phyloP scores from a whole-genome alignment of 1,140 invertebrate genomes.

The Pantala flavescens region DNA sequence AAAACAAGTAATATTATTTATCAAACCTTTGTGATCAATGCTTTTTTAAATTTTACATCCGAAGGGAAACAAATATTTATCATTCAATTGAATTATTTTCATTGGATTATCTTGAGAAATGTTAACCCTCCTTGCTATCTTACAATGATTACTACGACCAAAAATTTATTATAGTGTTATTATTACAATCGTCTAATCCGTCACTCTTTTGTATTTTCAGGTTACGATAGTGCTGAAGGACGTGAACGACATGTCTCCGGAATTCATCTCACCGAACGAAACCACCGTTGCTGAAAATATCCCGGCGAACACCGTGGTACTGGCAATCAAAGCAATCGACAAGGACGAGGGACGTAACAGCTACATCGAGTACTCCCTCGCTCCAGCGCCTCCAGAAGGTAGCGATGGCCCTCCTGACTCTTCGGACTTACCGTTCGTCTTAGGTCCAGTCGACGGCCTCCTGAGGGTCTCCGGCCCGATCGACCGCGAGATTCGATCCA shows the following conservation, averaged over 20 bases:
- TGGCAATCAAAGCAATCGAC: constrained; percentile 83
- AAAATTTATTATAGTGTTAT: too few relatives aligned
- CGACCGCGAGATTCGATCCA: constrained; percentile 73
- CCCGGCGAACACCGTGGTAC: constrained; percentile 77
- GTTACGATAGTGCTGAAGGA: constrained; percentile 80
- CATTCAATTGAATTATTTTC: too few relatives aligned
- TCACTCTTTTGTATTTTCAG: constrained; percentile 34
- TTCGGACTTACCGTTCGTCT: constrained; percentile 53
- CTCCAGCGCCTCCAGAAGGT: constrained; percentile 11
- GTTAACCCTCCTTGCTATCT: too few relatives aligned
- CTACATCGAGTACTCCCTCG: constrained; percentile 77
- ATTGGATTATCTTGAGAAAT: too few relatives aligned
- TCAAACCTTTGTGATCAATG: too few relatives aligned
- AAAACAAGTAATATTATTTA: too few relatives aligned
- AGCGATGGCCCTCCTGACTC: constrained; percentile 34
- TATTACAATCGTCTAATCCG: too few relatives aligned
- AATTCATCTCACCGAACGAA: constrained; percentile 73
- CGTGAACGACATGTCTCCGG: constrained; percentile 88
- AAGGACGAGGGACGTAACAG: constrained; percentile 88
- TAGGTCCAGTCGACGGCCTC: constrained; percentile 80
- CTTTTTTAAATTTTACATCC: too few relatives aligned
- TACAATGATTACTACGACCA: too few relatives aligned
- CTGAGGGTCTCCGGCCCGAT: constrained; percentile 67
- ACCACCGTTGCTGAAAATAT: constrained; percentile 76
- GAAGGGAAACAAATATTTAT: too few relatives aligned